Conservation (phyloP, 2,113 vertebrate species). For the Hydropotes inermis region DNA sequence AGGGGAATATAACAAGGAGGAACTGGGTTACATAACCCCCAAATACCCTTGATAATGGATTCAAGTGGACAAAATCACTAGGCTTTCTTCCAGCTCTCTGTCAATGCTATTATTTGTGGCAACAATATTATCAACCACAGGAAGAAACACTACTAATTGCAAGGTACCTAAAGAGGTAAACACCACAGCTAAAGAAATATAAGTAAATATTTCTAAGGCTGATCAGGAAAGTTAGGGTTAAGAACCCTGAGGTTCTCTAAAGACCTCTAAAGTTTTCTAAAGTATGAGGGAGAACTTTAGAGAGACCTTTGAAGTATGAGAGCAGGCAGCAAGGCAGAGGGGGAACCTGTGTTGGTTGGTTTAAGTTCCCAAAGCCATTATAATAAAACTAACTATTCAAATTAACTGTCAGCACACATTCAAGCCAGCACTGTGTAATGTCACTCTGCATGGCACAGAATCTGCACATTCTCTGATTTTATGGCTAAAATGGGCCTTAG, state of each 20-base stretch:
- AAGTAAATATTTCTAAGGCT: not conserved
- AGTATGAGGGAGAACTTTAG: not conserved
- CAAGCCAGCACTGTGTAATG: not conserved
- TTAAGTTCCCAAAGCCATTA: slow-evolving; percentile 36
- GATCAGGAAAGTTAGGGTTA: not conserved
- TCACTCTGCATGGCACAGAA: not conserved
- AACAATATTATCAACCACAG: slow-evolving; percentile 44
- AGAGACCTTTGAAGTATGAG: not conserved
- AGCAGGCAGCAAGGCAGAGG: not conserved
- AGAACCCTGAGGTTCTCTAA: not conserved
- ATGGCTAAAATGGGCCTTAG: not conserved
- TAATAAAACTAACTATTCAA: slow-evolving; percentile 27
- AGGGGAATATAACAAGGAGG: slow-evolving; percentile 54
- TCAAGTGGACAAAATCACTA: slow-evolving; percentile 63
- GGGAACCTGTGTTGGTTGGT: not conserved
- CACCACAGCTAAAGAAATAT: not conserved
- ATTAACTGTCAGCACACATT: slow-evolving; percentile 24
- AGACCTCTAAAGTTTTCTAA: not conserved
- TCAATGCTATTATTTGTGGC: not conserved
- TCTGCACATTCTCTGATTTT: not conserved
- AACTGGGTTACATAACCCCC: slow-evolving; percentile 61
- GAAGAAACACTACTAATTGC: not conserved
- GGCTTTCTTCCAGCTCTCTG: slow-evolving; percentile 51
- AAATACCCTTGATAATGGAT: slow-evolving; percentile 60
- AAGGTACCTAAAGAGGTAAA: not conserved